Evolutionary conservation across 2,797 vertebrate genomes (phyloP).

Genomic region (Pipistrellus nathusii): DNA sequence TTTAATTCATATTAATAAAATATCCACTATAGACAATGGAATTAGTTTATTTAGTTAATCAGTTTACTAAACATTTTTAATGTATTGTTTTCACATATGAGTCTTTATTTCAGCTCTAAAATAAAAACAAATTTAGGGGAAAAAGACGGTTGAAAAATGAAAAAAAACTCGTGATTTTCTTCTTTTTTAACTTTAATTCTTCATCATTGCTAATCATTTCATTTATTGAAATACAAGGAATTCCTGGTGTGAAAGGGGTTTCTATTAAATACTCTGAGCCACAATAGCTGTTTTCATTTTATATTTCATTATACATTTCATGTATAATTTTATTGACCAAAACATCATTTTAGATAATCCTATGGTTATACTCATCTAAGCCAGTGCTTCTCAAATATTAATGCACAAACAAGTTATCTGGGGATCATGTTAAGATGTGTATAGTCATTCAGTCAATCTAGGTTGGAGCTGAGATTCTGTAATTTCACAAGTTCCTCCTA

Average conservation of each 20-base stretch:
- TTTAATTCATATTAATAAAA: constrained; percentile 14
- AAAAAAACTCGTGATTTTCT: neutral
- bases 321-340: constrained; percentile 18
- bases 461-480: neutral
- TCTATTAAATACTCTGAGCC: neutral
- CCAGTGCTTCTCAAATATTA: neutral
- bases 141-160: neutral
- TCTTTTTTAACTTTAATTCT: constrained; percentile 23
- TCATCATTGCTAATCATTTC: neutral
- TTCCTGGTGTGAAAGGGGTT: neutral
- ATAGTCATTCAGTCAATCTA: neutral
- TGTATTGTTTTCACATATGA: neutral
- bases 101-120: constrained; percentile 18
- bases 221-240: constrained; percentile 38
- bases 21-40: neutral
- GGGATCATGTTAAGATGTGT: neutral
- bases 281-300: neutral
- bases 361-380: neutral
- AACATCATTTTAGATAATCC: neutral
- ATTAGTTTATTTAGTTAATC: neutral
- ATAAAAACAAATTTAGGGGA: constrained; percentile 18
- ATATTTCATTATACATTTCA: no score
- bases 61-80: constrained; percentile 21
- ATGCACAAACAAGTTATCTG: neutral
- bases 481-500: neutral